Conservation (phyloP, 2,113 vertebrate genomes). For the Electrona antarctica region DNA sequence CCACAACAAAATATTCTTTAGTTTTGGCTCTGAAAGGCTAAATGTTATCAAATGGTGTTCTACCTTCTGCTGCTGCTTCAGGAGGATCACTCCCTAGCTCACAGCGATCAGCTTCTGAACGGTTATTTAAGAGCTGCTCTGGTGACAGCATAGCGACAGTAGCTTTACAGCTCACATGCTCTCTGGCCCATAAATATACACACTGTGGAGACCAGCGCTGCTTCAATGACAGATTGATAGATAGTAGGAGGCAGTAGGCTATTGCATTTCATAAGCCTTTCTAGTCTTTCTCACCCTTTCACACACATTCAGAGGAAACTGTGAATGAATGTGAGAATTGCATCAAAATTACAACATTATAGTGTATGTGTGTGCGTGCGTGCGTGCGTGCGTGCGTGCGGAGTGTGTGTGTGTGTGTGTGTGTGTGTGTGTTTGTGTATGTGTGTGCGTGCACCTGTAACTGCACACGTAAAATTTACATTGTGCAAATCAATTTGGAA, state of each 20-base stretch:
- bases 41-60: not conserved
- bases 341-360: no score
- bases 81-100: not conserved
- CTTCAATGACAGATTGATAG: constrained; percentile 42
- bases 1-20: no score
- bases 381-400: constrained; percentile 16
- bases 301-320: no score
- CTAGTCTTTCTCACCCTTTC: no score
- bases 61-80: not conserved
- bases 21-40: no score
- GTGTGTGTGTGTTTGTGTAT: constrained; percentile 34
- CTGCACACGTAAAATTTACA: not conserved
- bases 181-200: constrained; percentile 43
- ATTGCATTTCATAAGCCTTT: no score
- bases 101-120: not conserved
- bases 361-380: constrained; percentile 5
- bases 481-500: no score
- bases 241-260: no score
- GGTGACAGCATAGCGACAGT: constrained; percentile 20
- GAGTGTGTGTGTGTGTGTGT: constrained; percentile 26
- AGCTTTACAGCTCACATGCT: constrained; percentile 35
- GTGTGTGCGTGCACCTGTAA: constrained; percentile 17
- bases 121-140: constrained; percentile 16
- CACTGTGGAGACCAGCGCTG: constrained; percentile 17
- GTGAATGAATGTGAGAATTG: no score